A percentile compares a stretch with the other conserved stretches of the same genome.
These are phyloP conservation scores for Onychomys torridus DNA, from an alignment of 2,797 vertebrate genomes.

Conservation along the genomic window DNA sequence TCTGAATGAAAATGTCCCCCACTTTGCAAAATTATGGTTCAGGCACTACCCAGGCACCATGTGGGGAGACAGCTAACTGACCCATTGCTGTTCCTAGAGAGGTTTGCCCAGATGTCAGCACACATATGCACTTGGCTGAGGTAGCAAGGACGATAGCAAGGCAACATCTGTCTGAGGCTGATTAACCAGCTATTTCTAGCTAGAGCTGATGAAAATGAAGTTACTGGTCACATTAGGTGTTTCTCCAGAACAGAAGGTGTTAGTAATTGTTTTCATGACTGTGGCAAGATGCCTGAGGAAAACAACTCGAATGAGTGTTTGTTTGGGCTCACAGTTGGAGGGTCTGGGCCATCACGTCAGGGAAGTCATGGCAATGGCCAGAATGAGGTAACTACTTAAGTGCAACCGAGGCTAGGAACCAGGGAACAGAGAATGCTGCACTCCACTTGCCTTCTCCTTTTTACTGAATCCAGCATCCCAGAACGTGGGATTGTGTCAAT, in stretches of 20 bases:
- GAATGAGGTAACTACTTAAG: neutral
- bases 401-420: neutral
- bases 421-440: neutral
- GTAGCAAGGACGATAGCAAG: neutral
- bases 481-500: neutral
- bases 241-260: constrained; percentile 16
- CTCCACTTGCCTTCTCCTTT: neutral
- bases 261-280: neutral
- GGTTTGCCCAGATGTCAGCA: constrained; percentile 54
- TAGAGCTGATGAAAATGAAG: constrained; percentile 28
- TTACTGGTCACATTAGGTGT: neutral
- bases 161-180: constrained; percentile 52
- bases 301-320: neutral
- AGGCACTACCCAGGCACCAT: neutral
- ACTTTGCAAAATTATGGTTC: neutral
- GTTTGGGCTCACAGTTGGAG: neutral
- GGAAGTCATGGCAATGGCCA: fast-evolving
- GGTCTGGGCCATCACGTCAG: no score
- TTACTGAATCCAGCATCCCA: neutral
- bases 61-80: constrained; percentile 45
- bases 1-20: constrained; percentile 49
- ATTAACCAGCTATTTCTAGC: constrained; percentile 63
- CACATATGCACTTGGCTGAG: neutral
- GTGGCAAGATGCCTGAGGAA: neutral
- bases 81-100: neutral